Percentiles rank a stretch among this genome's conserved stretches.
Conservation (phyloP, 2,797 vertebrate species). For the Remorina albescens region DNA sequence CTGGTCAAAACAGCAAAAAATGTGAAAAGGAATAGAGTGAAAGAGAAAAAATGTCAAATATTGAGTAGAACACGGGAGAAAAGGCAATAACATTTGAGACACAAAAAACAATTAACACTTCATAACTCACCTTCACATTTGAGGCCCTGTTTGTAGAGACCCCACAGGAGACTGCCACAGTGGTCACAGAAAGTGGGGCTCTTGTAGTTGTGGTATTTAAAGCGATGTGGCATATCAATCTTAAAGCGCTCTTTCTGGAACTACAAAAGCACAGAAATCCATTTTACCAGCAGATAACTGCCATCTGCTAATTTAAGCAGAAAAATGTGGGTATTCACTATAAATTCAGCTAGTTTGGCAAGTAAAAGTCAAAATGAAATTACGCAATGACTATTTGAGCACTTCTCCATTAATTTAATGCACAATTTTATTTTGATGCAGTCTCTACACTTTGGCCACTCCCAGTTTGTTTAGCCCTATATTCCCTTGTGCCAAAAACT, state of each 20-base stretch:
- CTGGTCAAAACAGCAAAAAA: slow-evolving; percentile 72
- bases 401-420: slow-evolving; percentile 9
- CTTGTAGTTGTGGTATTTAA: slow-evolving; percentile 95
- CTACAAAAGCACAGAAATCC: slow-evolving; percentile 74
- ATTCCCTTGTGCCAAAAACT: slow-evolving; percentile 16
- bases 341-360: neutral
- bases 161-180: slow-evolving; percentile 98
- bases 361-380: neutral
- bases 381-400: neutral
- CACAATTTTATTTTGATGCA: neutral
- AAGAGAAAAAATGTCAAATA: slow-evolving; percentile 11
- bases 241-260: slow-evolving; percentile 99
- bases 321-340: neutral
- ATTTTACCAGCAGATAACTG: slow-evolving; percentile 11
- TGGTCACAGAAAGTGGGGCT: slow-evolving; percentile 99
- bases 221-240: slow-evolving; percentile 98
- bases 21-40: neutral
- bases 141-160: slow-evolving; percentile 93
- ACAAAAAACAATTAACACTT: neutral
- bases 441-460: neutral
- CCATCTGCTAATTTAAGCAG: neutral
- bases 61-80: neutral
- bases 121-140: slow-evolving; percentile 93
- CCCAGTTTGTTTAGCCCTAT: neutral
- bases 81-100: neutral